Conservation (phyloP, 2,797 vertebrate species). For the Myotis planiceps region DNA sequence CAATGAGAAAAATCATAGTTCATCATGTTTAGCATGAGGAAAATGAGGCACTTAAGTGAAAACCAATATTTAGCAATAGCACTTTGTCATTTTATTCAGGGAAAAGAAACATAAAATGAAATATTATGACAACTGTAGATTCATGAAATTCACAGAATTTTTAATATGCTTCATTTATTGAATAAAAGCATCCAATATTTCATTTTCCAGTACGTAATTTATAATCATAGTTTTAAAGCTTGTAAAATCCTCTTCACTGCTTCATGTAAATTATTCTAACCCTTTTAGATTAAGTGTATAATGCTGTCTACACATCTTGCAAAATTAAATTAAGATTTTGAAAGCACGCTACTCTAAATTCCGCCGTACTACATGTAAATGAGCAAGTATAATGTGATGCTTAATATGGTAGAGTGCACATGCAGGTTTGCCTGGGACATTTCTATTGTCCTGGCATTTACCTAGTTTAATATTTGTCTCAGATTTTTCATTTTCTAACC, state of each 20-base stretch:
- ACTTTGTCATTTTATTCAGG: neutral
- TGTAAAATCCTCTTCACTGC: neutral
- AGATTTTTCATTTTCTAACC: neutral
- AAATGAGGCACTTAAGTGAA: slow-evolving; percentile 6
- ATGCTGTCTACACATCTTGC: neutral
- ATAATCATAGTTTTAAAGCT: neutral
- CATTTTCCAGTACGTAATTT: neutral
- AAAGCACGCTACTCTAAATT: neutral
- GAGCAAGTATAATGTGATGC: neutral
- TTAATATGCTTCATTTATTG: neutral
- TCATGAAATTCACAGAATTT: neutral
- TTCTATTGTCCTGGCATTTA: neutral
- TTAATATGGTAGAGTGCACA: neutral
- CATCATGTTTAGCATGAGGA: slow-evolving; percentile 18
- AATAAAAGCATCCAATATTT: neutral
- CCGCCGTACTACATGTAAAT: neutral
- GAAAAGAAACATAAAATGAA: slow-evolving; percentile 15
- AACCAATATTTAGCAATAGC: neutral
- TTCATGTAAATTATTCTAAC: neutral
- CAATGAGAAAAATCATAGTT: neutral
- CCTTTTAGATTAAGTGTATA: neutral
- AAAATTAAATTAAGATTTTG: neutral
- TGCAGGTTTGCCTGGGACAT: neutral
- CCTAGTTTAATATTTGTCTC: neutral
- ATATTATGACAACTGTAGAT: neutral